These are phyloP conservation scores for Pseudomyrmex concolor DNA, from an alignment of 1,140 invertebrate genomes.

Conservation along the genomic window DNA sequence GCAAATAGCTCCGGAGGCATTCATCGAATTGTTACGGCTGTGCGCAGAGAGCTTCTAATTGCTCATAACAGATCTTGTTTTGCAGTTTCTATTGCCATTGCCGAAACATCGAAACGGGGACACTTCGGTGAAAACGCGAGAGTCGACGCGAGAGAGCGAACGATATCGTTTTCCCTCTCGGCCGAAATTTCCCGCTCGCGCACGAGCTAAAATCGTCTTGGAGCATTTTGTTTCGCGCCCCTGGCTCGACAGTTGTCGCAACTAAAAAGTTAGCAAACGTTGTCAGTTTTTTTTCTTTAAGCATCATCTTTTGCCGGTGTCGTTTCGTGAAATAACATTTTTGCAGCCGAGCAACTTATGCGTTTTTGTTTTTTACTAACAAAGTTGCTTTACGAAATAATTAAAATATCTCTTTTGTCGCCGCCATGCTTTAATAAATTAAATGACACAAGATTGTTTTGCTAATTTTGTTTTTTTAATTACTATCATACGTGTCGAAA, in stretches of 20 bases:
- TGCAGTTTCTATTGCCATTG: not conserved
- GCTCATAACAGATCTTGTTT: slow-evolving; percentile 54
- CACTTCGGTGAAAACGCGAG: slow-evolving; percentile 32
- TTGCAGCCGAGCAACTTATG: not conserved
- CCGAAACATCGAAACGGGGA: slow-evolving; percentile 25
- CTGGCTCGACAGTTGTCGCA: slow-evolving; percentile 14
- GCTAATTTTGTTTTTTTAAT: not conserved
- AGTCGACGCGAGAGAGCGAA: slow-evolving; percentile 16
- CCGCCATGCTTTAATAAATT: too few species aligned
- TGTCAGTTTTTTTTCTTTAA: not conserved
- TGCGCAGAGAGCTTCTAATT: slow-evolving; percentile 31
- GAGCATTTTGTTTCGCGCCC: slow-evolving; percentile 6
- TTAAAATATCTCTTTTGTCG: not conserved
- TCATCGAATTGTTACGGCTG: slow-evolving; percentile 42
- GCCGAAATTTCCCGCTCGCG: slow-evolving; percentile 22
- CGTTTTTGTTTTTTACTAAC: slow-evolving; percentile 18
- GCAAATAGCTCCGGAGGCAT: slow-evolving; percentile 12
- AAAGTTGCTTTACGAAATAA: slow-evolving; percentile 1
- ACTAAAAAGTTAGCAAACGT: slow-evolving; percentile 24
- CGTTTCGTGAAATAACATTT: slow-evolving; percentile 22
- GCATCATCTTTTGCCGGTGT: not conserved
- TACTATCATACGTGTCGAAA: not conserved
- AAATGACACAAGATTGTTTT: too few species aligned
- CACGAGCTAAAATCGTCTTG: slow-evolving; percentile 40
- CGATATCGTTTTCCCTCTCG: not conserved